Percentiles rank a stretch among this genome's conserved stretches.
phyloP scores from a whole-genome alignment of 1,140 invertebrate species.

The Diachasma alloeum region DNA sequence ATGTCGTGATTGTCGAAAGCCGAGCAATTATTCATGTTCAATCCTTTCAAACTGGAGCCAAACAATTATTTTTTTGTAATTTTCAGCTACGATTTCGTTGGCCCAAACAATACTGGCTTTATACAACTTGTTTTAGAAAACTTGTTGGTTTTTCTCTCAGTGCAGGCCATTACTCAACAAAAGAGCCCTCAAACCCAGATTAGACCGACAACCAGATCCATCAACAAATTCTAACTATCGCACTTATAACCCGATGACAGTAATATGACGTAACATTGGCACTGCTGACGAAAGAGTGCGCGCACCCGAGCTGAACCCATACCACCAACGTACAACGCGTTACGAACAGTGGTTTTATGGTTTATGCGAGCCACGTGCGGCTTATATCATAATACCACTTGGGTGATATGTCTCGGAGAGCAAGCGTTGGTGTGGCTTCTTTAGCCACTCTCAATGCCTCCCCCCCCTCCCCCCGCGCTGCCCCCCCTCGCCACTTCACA shows the following conservation, averaged over 20 bases:
- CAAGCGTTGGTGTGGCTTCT: background rate
- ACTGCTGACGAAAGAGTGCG: constrained; percentile 13
- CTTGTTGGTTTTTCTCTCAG: no score
- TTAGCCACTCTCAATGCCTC: background rate
- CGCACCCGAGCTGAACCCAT: background rate
- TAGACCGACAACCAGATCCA: background rate
- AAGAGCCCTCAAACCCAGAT: background rate
- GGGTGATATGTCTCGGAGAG: constrained; percentile 35
- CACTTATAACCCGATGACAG: constrained; percentile 40
- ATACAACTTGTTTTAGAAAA: no score
- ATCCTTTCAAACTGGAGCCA: no score
- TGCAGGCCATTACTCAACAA: background rate
- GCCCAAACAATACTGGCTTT: no score
- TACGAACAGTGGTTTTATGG: constrained; percentile 9
- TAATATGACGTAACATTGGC: constrained; percentile 40
- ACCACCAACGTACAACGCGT: background rate
- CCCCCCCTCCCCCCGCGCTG: constrained; percentile 17
- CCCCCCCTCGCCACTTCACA: background rate
- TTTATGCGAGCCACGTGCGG: constrained; percentile 39
- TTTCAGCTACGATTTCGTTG: no score
- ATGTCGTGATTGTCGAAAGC: no score
- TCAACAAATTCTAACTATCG: background rate
- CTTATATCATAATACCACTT: constrained; percentile 48
- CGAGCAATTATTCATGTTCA: no score
- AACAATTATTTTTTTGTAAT: no score